Percentiles rank a stretch among this genome's conserved stretches.
phyloP scores from a whole-genome alignment of 2,797 vertebrate genomes.

The Peromyscus eremicus region DNA sequence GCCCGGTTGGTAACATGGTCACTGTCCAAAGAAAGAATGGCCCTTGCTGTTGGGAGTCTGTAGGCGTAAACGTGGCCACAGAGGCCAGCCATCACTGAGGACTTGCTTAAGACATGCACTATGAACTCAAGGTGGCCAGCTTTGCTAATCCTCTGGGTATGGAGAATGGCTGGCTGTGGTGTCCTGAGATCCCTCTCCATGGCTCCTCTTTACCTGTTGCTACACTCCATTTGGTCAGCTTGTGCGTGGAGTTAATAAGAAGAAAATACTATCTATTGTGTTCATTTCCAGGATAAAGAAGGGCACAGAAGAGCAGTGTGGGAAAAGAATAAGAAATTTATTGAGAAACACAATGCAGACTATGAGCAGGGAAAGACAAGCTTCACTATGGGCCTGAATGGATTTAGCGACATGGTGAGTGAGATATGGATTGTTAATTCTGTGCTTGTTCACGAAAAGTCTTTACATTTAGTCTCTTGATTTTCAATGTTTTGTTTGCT shows the following conservation, averaged over 20 bases:
- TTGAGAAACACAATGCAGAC: constrained; percentile 93
- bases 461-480: not conserved
- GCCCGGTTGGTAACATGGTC: constrained; percentile 85
- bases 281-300: constrained; percentile 91
- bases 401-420: constrained; percentile 86
- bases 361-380: constrained; percentile 90
- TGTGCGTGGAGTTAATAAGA: not conserved
- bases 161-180: not conserved
- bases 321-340: constrained; percentile 90
- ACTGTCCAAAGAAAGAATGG: not conserved
- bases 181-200: not conserved
- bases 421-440: not conserved
- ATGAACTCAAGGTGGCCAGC: not conserved
- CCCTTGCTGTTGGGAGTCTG: not conserved
- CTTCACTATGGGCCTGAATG: constrained; percentile 89
- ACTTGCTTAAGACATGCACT: not conserved
- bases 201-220: not conserved
- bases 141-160: not conserved
- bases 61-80: not conserved
- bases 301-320: constrained; percentile 93
- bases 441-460: not conserved
- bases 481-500: constrained; percentile 84
- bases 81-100: not conserved
- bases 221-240: not conserved
- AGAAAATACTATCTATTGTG: not conserved